A percentile compares a stretch with the other conserved stretches of the same genome.
These are phyloP conservation scores for Zaprionus camerounensis DNA, from an alignment of 1,140 invertebrate genomes.

Conservation along the genomic window DNA sequence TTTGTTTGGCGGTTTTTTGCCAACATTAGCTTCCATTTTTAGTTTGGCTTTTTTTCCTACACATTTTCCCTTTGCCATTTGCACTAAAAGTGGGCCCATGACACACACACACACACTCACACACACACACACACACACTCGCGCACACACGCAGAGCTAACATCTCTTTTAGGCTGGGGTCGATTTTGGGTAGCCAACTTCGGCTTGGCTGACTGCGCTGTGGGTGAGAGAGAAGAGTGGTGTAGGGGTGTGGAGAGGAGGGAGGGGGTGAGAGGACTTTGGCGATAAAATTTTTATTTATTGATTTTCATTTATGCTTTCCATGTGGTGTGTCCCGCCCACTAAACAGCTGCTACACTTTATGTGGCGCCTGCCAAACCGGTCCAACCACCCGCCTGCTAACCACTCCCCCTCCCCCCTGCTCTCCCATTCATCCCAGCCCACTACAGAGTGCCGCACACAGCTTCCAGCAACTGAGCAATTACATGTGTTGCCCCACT, in stretches of 20 bases:
- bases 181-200: not conserved
- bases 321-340: conserved; percentile 48
- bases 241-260: not conserved
- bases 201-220: conserved; percentile 1
- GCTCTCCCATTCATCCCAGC: not conserved
- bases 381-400: not conserved
- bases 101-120: conserved; percentile 2
- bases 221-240: not conserved
- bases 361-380: conserved; percentile 27
- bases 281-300: conserved; percentile 76
- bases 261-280: conserved; percentile 21
- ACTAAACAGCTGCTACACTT: conserved; percentile 76
- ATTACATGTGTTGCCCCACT: conserved; percentile 46
- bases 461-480: conserved; percentile 28
- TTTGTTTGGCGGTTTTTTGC: conserved; percentile 64
- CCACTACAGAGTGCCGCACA: conserved; percentile 1
- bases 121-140: not conserved
- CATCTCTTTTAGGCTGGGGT: conserved; percentile 1
- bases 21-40: conserved; percentile 34
- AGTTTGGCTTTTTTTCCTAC: conserved; percentile 15
- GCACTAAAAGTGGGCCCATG: conserved; percentile 32
- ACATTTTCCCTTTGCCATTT: conserved; percentile 38
- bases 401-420: too few relatives aligned
- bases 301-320: conserved; percentile 78
- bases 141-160: not conserved